Evolutionary conservation across 92 coral and sea anemone species (phyloP).

Genomic region (Epizoanthus rinbou): DNA sequence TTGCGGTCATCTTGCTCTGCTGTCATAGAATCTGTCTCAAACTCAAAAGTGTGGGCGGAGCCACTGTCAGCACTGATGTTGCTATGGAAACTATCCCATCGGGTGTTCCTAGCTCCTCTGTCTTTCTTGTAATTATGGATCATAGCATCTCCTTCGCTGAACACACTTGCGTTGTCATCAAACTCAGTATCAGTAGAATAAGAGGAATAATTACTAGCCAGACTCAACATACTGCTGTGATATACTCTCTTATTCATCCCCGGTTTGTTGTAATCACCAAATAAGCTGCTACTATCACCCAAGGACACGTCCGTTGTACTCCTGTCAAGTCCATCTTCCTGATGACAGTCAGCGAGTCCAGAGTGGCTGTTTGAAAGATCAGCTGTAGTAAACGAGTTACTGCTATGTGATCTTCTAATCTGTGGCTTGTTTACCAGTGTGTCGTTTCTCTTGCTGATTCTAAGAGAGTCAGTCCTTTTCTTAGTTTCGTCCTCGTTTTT

Average conservation of each 20-base stretch:
- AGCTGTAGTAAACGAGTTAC: background rate
- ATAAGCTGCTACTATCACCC: conserved; percentile 13
- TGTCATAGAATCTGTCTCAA: conserved; percentile 69
- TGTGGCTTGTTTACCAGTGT: background rate
- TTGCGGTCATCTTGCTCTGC: conserved; percentile 69
- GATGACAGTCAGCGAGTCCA: no score
- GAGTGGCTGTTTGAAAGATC: background rate
- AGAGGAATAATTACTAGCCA: conserved; percentile 60
- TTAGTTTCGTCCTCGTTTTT: background rate
- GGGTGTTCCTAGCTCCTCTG: conserved; percentile 55
- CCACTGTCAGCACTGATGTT: conserved; percentile 97
- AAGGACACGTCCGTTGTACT: conserved; percentile 7
- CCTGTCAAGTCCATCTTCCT: background rate
- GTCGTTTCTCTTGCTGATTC: background rate
- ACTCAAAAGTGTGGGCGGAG: conserved; percentile 88
- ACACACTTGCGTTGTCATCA: conserved; percentile 64
- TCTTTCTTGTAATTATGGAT: conserved; percentile 43
- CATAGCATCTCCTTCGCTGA: conserved; percentile 55
- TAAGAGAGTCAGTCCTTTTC: background rate
- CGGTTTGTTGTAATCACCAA: conserved; percentile 38
- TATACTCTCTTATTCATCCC: conserved; percentile 45
- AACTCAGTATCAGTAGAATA: conserved; percentile 72
- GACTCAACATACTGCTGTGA: conserved; percentile 83
- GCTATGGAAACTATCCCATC: conserved; percentile 98
- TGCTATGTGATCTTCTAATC: conserved; percentile 15